Evolutionary conservation across 2,797 vertebrate genomes (phyloP).

Genomic region (Fistularia commersonii): DNA sequence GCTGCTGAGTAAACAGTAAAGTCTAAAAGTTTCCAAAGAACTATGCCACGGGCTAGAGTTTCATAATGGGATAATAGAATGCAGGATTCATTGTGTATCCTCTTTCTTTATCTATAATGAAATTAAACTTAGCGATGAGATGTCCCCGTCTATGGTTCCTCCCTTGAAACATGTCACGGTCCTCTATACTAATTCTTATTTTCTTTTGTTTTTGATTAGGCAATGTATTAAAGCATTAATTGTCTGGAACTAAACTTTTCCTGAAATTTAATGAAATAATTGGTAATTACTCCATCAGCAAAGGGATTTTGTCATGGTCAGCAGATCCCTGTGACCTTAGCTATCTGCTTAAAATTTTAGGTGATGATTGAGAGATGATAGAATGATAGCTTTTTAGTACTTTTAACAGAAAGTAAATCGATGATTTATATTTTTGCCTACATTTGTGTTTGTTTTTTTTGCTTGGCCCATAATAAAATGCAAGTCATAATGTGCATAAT

Average conservation of each 20-base stretch:
- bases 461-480: no score
- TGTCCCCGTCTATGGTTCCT: constrained; percentile 66
- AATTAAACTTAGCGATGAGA: constrained; percentile 47
- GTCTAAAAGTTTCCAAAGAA: constrained; percentile 74
- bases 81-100: constrained; percentile 66
- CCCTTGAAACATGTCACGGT: constrained; percentile 21
- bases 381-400: no score
- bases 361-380: no score
- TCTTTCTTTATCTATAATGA: constrained; percentile 72
- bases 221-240: no score
- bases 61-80: constrained; percentile 75
- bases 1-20: constrained; percentile 70
- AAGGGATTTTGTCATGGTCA: constrained; percentile 57
- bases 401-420: no score
- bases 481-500: no score
- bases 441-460: no score
- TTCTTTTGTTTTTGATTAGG: no score
- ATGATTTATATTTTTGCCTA: no score
- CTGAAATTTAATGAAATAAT: no score
- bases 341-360: constrained; percentile 53
- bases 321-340: constrained; percentile 66
- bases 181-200: no score
- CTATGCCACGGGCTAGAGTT: constrained; percentile 64
- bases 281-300: constrained; percentile 43
- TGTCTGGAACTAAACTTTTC: no score